Percentiles rank a stretch among this genome's conserved stretches.
These are phyloP conservation scores for Aurelia aurita DNA, from an alignment of 30 jellyfish, hydroid and myxozoan genomes.

Conservation along the genomic window DNA sequence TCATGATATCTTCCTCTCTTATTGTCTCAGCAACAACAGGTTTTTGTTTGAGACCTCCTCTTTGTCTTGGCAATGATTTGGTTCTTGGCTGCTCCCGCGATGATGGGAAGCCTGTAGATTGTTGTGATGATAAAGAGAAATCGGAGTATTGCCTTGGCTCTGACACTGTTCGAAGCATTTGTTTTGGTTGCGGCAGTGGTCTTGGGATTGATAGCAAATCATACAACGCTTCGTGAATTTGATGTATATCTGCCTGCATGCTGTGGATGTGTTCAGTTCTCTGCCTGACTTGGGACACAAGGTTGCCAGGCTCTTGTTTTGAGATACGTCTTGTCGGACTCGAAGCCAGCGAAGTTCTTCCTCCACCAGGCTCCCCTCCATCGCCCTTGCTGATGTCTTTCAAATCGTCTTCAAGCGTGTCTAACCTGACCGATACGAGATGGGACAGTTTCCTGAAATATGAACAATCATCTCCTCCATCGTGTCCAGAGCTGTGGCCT, in stretches of 20 bases:
- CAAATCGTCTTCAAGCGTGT: constrained; percentile 57
- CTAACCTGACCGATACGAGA: constrained; percentile 46
- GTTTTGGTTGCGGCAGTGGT: constrained; percentile 5
- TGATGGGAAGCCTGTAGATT: no score
- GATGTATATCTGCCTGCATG: constrained; percentile 51
- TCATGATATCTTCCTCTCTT: constrained; percentile 49
- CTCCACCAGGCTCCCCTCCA: background rate
- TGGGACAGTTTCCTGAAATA: constrained; percentile 59
- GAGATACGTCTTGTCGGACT: constrained; percentile 1
- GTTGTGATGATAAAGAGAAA: no score
- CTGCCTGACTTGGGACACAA: constrained; percentile 23
- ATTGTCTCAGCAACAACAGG: constrained; percentile 6
- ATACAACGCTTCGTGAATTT: constrained; percentile 25
- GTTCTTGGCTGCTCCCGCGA: no score
- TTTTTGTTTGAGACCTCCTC: background rate
- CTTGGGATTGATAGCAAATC: background rate
- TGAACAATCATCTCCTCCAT: constrained; percentile 80
- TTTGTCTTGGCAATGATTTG: no score
- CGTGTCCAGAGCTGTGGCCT: constrained; percentile 59
- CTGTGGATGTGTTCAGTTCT: constrained; percentile 60
- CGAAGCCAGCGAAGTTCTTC: background rate
- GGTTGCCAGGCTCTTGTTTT: constrained; percentile 18
- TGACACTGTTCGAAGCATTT: background rate
- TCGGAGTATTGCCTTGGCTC: no score
- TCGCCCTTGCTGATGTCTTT: constrained; percentile 34